Conservation (phyloP, 2,113 vertebrate species). For the Varanus komodoensis region DNA sequence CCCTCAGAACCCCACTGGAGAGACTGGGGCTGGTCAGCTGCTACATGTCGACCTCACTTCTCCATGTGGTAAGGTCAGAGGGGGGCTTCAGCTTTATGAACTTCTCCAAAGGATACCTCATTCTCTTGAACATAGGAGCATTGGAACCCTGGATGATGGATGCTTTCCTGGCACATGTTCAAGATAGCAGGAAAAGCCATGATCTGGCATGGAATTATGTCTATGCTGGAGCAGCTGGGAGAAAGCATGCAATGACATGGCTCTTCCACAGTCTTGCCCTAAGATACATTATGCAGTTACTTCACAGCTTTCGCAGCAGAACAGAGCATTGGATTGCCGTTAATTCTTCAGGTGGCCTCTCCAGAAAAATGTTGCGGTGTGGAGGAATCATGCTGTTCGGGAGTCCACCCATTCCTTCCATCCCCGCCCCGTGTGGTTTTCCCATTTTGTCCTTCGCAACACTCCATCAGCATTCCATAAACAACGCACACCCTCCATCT, state of each 20-base stretch:
- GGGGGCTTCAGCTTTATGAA: neutral
- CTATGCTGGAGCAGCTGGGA: neutral
- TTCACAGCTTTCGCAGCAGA: neutral
- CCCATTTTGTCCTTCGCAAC: neutral
- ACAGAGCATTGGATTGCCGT: neutral
- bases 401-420: neutral
- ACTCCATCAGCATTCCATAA: neutral
- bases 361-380: neutral
- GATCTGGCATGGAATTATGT: neutral
- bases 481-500: neutral
- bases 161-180: neutral
- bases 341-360: neutral
- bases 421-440: neutral
- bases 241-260: neutral
- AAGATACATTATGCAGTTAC: neutral
- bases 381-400: neutral
- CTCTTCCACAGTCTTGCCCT: neutral
- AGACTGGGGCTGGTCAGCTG: neutral
- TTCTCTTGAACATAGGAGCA: no score
- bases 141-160: neutral
- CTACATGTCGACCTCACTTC: neutral
- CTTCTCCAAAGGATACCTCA: neutral
- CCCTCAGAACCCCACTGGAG: neutral
- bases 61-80: neutral
- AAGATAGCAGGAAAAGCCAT: neutral